These are phyloP conservation scores for Drosophila maculinotata DNA, from an alignment of 2,888 invertebrate species.

Conservation along the genomic window DNA sequence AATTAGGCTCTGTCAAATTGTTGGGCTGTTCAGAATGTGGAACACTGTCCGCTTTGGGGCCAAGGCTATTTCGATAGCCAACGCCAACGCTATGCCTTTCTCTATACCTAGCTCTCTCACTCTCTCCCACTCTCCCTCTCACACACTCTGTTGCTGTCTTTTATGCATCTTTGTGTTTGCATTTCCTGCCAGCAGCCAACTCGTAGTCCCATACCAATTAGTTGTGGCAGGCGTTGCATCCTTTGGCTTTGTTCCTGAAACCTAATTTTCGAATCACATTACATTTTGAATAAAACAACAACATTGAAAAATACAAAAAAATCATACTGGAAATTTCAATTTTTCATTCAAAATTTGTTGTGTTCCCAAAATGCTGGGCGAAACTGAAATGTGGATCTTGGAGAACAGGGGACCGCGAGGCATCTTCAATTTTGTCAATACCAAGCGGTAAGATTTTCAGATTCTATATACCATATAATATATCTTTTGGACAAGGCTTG, in stretches of 20 bases:
- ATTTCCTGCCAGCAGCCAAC: background rate
- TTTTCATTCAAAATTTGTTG: background rate
- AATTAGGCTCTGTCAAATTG: constrained; percentile 58
- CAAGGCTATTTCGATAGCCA: constrained; percentile 1
- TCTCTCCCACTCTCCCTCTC: background rate
- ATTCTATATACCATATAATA: background rate
- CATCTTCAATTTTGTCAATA: constrained; percentile 94
- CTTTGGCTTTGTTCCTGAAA: background rate
- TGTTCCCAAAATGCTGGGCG: constrained; percentile 21
- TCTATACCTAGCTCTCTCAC: background rate
- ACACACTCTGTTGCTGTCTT: too few species aligned
- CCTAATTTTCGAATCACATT: constrained; percentile 5
- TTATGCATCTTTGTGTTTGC: background rate
- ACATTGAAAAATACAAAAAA: background rate
- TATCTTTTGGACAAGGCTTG: too few species aligned
- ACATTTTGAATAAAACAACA: background rate
- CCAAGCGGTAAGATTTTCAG: constrained; percentile 88
- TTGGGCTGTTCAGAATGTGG: constrained; percentile 32
- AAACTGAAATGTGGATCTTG: background rate
- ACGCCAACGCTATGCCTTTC: background rate
- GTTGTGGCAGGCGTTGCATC: constrained; percentile 1
- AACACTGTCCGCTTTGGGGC: constrained; percentile 1
- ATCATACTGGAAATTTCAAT: background rate
- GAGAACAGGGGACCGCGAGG: background rate
- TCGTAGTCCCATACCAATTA: constrained; percentile 3